Percentiles rank a stretch among this genome's conserved stretches.
phyloP scores from a whole-genome alignment of 2,888 invertebrate species.

The Volucella bombylans region DNA sequence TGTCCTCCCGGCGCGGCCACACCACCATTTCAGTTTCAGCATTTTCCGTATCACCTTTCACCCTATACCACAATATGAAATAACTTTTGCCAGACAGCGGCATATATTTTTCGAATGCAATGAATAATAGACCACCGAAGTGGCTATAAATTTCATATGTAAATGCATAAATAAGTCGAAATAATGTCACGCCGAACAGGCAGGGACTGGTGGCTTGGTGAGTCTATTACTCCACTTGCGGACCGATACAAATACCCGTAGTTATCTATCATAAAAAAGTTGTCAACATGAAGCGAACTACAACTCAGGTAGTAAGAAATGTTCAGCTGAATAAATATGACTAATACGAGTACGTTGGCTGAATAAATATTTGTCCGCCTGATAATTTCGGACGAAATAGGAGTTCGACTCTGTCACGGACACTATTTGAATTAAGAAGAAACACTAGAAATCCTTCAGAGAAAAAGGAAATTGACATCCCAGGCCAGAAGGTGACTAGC shows the following conservation, averaged over 20 bases:
- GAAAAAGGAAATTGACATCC: slow-evolving; percentile 33
- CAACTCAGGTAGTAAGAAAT: slow-evolving; percentile 44
- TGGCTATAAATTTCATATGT: slow-evolving; percentile 66
- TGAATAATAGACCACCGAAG: slow-evolving; percentile 71
- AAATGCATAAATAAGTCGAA: slow-evolving; percentile 66
- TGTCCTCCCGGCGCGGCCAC: slow-evolving; percentile 47
- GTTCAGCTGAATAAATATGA: slow-evolving; percentile 58
- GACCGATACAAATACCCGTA: slow-evolving; percentile 63
- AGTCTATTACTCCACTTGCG: slow-evolving; percentile 51
- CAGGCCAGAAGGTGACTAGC: slow-evolving; percentile 34
- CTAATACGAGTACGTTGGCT: slow-evolving; percentile 35
- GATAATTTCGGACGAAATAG: too few relatives aligned
- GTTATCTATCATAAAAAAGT: slow-evolving; percentile 68
- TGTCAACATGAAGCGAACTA: slow-evolving; percentile 68
- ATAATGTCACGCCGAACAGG: slow-evolving; percentile 34
- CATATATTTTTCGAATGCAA: slow-evolving; percentile 57
- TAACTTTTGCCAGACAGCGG: slow-evolving; percentile 36
- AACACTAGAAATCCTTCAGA: slow-evolving; percentile 14
- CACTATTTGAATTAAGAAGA: slow-evolving; percentile 23
- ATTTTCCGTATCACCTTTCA: slow-evolving; percentile 67
- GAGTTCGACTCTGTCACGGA: not conserved
- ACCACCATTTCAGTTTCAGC: slow-evolving; percentile 62
- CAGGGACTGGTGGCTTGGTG: slow-evolving; percentile 12
- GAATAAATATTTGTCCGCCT: slow-evolving; percentile 3
- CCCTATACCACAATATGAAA: slow-evolving; percentile 36